Conservation (phyloP, 35 echinoderm and acorn worm genomes). For the Acanthaster planci region DNA sequence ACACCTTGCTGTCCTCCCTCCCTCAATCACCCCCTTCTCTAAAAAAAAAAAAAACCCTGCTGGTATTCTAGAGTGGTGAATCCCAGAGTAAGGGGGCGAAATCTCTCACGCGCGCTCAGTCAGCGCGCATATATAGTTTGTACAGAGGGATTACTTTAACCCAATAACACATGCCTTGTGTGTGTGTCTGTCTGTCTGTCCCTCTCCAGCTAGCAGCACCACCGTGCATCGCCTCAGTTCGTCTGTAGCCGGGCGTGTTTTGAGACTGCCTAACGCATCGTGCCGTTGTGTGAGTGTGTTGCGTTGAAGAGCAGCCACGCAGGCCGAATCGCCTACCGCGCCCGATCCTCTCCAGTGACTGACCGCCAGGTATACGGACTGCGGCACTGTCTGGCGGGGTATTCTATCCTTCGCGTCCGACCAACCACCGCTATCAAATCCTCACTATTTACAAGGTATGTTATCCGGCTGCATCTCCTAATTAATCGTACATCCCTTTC, state of each 20-base stretch:
- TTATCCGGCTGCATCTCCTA: neutral
- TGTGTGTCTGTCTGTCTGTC: neutral
- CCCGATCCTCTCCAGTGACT: conserved; percentile 1
- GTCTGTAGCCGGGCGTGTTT: conserved; percentile 23
- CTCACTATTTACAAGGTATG: conserved; percentile 18
- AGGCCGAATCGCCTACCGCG: conserved; percentile 1
- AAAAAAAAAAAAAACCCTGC: too few species aligned
- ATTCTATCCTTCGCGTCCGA: neutral
- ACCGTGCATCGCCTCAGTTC: conserved; percentile 1
- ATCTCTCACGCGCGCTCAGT: neutral
- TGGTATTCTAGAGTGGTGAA: too few species aligned
- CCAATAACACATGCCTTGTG: conserved; percentile 4
- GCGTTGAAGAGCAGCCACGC: too few species aligned
- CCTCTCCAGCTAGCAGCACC: neutral
- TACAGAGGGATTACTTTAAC: conserved; percentile 17
- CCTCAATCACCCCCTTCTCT: neutral
- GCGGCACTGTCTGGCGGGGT: neutral
- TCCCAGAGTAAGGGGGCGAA: too few species aligned
- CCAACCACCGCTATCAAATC: neutral
- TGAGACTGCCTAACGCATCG: conserved; percentile 3
- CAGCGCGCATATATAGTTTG: neutral
- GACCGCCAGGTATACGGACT: conserved; percentile 5
- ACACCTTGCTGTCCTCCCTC: neutral
- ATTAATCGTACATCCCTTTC: neutral
- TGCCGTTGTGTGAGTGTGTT: neutral